These are phyloP conservation scores for Osmerus eperlanus DNA, from an alignment of 2,113 vertebrate genomes.

Conservation along the genomic window DNA sequence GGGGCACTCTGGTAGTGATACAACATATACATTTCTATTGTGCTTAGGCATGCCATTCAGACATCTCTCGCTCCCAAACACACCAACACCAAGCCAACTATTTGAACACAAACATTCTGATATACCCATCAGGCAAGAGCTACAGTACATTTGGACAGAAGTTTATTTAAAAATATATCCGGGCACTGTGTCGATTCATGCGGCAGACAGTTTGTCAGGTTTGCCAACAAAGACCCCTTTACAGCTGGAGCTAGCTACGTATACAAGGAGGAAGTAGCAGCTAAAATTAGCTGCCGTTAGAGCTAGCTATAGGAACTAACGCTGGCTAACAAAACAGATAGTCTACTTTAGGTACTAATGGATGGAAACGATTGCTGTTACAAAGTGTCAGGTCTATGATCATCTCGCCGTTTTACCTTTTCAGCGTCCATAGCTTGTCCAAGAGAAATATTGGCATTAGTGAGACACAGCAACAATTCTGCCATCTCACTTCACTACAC, in stretches of 20 bases:
- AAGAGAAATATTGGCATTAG: slow-evolving; percentile 62
- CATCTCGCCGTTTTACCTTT: slow-evolving; percentile 47
- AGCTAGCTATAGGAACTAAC: background rate
- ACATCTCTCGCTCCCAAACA: no score
- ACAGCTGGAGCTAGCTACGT: background rate
- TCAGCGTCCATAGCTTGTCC: slow-evolving; percentile 68
- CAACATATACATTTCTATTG: no score
- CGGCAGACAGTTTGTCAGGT: no score
- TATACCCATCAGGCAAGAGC: no score
- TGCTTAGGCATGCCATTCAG: no score
- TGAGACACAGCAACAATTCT: slow-evolving; percentile 60
- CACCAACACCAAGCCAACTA: background rate
- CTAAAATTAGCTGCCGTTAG: background rate
- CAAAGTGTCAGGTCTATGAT: no score
- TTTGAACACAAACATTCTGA: background rate
- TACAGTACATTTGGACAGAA: no score
- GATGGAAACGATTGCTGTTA: no score
- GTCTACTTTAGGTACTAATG: slow-evolving; percentile 27
- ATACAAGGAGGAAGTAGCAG: background rate
- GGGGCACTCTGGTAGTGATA: no score
- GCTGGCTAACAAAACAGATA: background rate
- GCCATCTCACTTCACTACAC: slow-evolving; percentile 45
- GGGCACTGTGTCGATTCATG: no score
- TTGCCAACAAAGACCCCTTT: no score
- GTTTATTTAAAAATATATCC: no score